A percentile compares a stretch with the other conserved stretches of the same genome.
Evolutionary conservation across 2,797 vertebrate genomes (phyloP).

Genomic region (Gambusia yucatana): DNA sequence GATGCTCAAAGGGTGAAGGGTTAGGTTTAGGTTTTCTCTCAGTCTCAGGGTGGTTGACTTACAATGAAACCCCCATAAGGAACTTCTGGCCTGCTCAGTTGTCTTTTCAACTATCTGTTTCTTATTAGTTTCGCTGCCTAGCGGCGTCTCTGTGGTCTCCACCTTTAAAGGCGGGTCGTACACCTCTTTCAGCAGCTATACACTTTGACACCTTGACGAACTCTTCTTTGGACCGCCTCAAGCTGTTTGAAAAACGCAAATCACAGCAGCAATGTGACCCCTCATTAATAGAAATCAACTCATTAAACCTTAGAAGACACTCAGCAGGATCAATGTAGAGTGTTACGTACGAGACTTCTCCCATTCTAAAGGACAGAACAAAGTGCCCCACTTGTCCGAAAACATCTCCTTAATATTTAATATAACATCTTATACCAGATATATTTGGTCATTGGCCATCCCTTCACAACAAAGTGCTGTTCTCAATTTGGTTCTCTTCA

Average conservation of each 20-base stretch:
- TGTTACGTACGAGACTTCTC: background rate
- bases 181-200: background rate
- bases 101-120: background rate
- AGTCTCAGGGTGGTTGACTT: background rate
- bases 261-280: background rate
- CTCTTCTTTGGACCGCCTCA: background rate
- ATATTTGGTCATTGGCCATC: background rate
- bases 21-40: background rate
- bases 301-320: background rate
- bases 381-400: background rate
- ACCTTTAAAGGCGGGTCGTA: background rate
- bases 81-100: no score
- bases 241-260: background rate
- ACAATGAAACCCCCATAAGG: background rate
- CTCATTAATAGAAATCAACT: background rate
- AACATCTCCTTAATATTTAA: background rate
- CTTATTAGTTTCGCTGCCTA: background rate
- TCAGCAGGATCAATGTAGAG: background rate
- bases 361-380: background rate
- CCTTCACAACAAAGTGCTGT: background rate
- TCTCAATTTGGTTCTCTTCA: background rate
- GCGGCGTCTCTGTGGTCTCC: background rate
- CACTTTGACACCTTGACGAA: background rate
- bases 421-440: background rate
- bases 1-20: background rate